Conservation (phyloP, 2,888 invertebrate species). For the Peribatodes rhomboidaria region DNA sequence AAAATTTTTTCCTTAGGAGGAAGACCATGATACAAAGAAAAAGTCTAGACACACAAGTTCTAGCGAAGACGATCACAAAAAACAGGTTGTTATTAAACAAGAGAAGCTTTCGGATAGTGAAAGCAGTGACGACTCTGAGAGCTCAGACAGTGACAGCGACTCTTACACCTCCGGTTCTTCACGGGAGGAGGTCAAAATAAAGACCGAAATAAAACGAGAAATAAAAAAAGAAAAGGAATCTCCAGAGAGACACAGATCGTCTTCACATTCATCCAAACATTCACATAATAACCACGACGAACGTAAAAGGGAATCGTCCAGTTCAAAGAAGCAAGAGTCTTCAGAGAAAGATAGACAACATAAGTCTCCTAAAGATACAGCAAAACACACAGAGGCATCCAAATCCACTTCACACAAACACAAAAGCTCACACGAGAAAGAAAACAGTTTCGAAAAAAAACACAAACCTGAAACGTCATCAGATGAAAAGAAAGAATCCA, state of each 20-base stretch:
- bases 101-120: constrained; percentile 60
- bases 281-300: constrained; percentile 57
- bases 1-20: constrained; percentile 63
- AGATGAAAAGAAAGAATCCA: constrained; percentile 59
- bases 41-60: constrained; percentile 59
- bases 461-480: constrained; percentile 60
- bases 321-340: constrained; percentile 56
- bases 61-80: constrained; percentile 65
- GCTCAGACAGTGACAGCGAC: constrained; percentile 66
- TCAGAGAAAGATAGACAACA: constrained; percentile 54
- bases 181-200: constrained; percentile 63
- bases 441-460: constrained; percentile 64
- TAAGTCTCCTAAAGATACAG: constrained; percentile 55
- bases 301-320: constrained; percentile 60
- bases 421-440: constrained; percentile 61
- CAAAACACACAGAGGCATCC: constrained; percentile 58
- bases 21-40: constrained; percentile 68
- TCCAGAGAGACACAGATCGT: constrained; percentile 58
- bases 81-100: constrained; percentile 57
- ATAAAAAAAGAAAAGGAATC: constrained; percentile 57
- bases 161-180: constrained; percentile 67
- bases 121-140: constrained; percentile 61
- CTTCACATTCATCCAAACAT: constrained; percentile 57
- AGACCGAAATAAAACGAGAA: constrained; percentile 63
- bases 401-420: constrained; percentile 65